Conservation (phyloP, 2,797 vertebrate genomes). For the Gymnocypris eckloni region DNA sequence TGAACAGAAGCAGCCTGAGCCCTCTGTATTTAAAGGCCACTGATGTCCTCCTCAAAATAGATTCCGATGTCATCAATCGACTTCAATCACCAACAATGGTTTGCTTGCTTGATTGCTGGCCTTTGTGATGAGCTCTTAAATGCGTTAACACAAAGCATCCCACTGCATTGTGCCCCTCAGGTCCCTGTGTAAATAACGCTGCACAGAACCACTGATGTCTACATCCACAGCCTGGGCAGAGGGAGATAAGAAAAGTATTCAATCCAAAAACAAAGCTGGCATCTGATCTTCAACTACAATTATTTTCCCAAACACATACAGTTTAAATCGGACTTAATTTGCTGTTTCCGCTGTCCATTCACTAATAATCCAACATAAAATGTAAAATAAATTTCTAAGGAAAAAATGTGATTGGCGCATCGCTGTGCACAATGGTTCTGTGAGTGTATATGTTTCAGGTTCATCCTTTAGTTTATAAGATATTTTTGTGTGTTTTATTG, state of each 20-base stretch:
- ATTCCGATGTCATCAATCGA: slow-evolving; percentile 51
- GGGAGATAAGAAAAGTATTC: slow-evolving; percentile 74
- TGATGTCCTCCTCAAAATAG: slow-evolving; percentile 63
- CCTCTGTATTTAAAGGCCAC: slow-evolving; percentile 71
- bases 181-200: slow-evolving; percentile 69
- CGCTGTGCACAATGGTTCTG: background rate
- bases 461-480: background rate
- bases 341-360: background rate
- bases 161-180: slow-evolving; percentile 43
- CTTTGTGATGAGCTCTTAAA: slow-evolving; percentile 69
- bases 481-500: background rate
- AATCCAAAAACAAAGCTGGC: slow-evolving; percentile 15
- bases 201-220: slow-evolving; percentile 48
- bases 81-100: slow-evolving; percentile 56
- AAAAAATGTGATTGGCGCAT: background rate
- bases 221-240: slow-evolving; percentile 67
- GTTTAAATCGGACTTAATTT: background rate
- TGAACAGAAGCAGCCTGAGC: slow-evolving; percentile 55
- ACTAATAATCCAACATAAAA: too few species aligned
- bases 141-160: slow-evolving; percentile 63
- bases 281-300: background rate
- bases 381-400: background rate
- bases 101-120: slow-evolving; percentile 47
- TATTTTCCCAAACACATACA: background rate
- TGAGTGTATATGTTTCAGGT: background rate